phyloP scores from a whole-genome alignment of 1,140 invertebrate genomes.

The Melitaea cinxia region DNA sequence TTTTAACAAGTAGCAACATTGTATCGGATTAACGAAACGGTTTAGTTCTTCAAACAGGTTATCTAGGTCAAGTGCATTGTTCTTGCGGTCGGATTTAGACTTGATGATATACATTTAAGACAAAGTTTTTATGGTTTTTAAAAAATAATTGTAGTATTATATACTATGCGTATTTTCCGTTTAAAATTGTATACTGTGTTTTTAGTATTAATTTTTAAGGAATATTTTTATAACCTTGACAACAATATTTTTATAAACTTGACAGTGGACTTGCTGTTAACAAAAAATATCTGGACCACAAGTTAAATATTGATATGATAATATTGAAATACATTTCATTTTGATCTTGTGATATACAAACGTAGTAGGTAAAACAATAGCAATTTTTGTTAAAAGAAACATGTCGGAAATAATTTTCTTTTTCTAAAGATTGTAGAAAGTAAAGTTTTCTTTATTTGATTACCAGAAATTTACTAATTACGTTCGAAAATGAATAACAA shows the following conservation, averaged over 20 bases:
- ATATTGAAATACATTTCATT: no score
- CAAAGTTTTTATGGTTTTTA: background rate
- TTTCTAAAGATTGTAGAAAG: slow-evolving; percentile 12
- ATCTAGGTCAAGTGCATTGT: slow-evolving; percentile 31
- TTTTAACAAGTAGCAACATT: background rate
- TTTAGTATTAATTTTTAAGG: no score
- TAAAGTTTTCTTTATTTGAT: slow-evolving; percentile 7
- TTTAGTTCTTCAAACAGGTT: slow-evolving; percentile 8
- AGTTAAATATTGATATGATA: no score
- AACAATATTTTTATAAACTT: no score
- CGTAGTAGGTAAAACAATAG: no score
- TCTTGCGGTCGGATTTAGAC: background rate
- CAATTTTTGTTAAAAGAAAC: no score
- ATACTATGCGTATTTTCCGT: no score
- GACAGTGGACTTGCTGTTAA: no score
- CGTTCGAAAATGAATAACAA: background rate
- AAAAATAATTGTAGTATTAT: background rate
- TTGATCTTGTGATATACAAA: no score
- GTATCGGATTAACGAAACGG: slow-evolving; percentile 7
- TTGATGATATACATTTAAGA: background rate
- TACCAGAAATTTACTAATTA: slow-evolving; percentile 10
- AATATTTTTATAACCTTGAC: no score
- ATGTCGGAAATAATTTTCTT: background rate
- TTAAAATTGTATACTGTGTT: no score
- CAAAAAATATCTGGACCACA: no score